Base-by-base conservation (phyloP, 2,888 invertebrate species). In the Disparrhopalites patrizii region DNA sequence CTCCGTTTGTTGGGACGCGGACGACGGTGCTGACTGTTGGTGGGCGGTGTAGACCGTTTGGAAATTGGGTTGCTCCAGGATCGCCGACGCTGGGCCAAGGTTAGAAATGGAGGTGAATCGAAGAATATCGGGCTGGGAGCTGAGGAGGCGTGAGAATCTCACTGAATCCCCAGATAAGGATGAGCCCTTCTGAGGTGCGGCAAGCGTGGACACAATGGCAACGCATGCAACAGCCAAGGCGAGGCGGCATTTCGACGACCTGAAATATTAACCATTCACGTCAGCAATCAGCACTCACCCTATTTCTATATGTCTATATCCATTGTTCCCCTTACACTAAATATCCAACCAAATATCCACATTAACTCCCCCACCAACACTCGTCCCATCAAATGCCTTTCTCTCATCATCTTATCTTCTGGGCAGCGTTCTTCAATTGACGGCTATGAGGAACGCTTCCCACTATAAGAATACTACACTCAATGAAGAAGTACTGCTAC, bases 41-140 rank as follows among this genome's bases (percentile, higher is more conserved):
- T 56, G 38, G 15, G 55, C 27, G 31, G 33, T 36, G 65, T 67
- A 38, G 30, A 56, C 23, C 33, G 55, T 36, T 63, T 68, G 8
- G 61, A 57, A 58, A n/a, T 68, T 64, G 40, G 70, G 67, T 30
- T 65, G 63, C 13, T 60, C 52, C 28, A 71, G 64, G 60, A 68
- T 68, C 47, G 69, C 65, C 13, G 72, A 66, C 51, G 68, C 62
- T 36, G 73, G 70, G 23, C 70, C 68, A 36, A 65, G 65, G 61
- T 74, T 75, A 27, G 73, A 72, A 67, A 75, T 73, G 47, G 75
- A 74, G 4, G 75, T 71, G 63, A 72, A 74, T 33, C 71, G 70
- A 47, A 75, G 70, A 20, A 69, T 61, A 50, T 72, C 72, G n/a
- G 73, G 66, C 62, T 72, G 69, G 15, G 70, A 63, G 38, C 70